Base-by-base conservation (phyloP, 2,888 invertebrate genomes). In the Branchellion lobata region DNA sequence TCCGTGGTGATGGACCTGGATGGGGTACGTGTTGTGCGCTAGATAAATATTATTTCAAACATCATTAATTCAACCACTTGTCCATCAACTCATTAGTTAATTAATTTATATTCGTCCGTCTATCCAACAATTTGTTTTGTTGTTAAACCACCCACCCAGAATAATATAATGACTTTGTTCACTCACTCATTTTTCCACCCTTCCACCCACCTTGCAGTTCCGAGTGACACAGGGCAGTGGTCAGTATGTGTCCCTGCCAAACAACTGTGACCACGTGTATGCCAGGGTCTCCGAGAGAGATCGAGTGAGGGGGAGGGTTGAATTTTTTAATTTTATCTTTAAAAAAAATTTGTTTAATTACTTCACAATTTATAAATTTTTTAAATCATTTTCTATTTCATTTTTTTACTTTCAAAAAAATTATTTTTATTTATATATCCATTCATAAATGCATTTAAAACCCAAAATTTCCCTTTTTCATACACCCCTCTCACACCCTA, bases 141-240 rank as follows among this genome's bases (percentile, higher is more conserved):
- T 21, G n/a, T 65, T 21, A 21, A 69, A 29, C 69, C 34, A 21
- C 5, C 40, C 14, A 40, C 14, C 40, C 31, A 69, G 18, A 61
- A 27, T 29, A 1, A 21, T 24, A 61, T 61, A 61, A 61, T 69
- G 29, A 2, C 2, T 69, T 73, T 1, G 24, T 73, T 40, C 73
- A 40, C 3, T 2, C 40, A 36, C 18, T 73, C 1, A n/a, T 33
- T 40, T 36, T 8, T 40, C 40, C 40, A 40, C 14, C 40, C 5
- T 14, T 14, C 40, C 40, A 40, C 14, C 40, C 40, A 40, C 40
- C 40, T 8, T 40, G 40, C 84, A 92, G 83, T 87, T 97, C 3
- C 91, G 93, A 83, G 95, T 93, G 0, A 93, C 92, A n/a, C 94
- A 96, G 89, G 97, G 98, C 84, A 90, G 91, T 85, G 99, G 99